phyloP scores from a whole-genome alignment of 1,140 invertebrate species.

The Calycopis cecrops region DNA sequence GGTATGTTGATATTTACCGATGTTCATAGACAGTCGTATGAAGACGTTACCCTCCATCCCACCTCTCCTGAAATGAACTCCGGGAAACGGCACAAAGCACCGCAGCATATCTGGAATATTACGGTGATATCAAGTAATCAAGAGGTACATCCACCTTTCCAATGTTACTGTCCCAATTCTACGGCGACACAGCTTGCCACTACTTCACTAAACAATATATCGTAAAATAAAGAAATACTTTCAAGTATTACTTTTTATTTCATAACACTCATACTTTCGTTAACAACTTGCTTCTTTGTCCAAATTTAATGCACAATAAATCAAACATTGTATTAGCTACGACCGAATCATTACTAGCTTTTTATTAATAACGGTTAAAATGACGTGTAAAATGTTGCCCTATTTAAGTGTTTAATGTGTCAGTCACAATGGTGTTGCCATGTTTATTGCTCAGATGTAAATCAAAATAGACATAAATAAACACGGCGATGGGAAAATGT shows the following conservation, averaged over 20 bases:
- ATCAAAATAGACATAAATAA: constrained; percentile 38
- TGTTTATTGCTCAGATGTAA: constrained; percentile 34
- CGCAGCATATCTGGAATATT: no score
- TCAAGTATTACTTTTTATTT: not conserved
- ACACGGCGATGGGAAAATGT: not conserved
- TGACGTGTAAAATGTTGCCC: constrained; percentile 33
- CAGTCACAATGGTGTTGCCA: constrained; percentile 37
- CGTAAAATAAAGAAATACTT: not conserved
- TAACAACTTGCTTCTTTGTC: constrained; percentile 6
- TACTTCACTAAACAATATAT: no score
- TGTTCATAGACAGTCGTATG: no score
- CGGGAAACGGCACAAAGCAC: no score
- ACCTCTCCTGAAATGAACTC: no score
- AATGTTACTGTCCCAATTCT: no score
- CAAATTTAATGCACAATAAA: not conserved
- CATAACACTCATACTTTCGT: not conserved
- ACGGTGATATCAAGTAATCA: no score
- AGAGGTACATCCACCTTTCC: no score
- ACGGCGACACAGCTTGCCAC: no score
- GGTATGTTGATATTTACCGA: no score
- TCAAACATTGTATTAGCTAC: constrained; percentile 12
- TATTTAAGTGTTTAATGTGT: constrained; percentile 36
- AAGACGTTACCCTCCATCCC: no score
- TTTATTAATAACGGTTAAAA: constrained; percentile 20
- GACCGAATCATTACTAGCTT: constrained; percentile 27